phyloP scores from a whole-genome alignment of 2,797 vertebrate species.

The Cynodonichthys magdalenae region DNA sequence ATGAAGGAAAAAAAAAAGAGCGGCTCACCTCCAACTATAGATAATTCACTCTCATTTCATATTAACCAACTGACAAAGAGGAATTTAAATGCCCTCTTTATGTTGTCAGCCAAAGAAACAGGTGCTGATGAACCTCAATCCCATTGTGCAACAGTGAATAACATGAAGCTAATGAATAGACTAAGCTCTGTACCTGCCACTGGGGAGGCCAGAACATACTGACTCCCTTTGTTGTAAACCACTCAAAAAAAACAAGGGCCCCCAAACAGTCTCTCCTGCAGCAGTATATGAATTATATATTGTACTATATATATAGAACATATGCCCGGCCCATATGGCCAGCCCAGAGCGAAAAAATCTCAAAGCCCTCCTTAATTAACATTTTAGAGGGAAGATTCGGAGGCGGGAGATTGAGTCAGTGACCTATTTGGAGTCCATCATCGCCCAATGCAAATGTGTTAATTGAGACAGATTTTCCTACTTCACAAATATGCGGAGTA shows the following conservation, averaged over 20 bases:
- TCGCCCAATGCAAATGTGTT: constrained; percentile 86
- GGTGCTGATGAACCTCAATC: constrained; percentile 72
- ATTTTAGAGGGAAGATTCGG: constrained; percentile 85
- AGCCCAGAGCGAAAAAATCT: constrained; percentile 83
- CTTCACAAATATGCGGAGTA: constrained; percentile 68
- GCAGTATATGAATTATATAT: constrained; percentile 86
- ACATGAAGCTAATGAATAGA: constrained; percentile 73
- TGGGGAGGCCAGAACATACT: constrained; percentile 71
- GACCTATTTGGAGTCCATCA: constrained; percentile 86
- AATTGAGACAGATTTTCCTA: constrained; percentile 85
- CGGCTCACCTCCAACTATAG: constrained; percentile 34
- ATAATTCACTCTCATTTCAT: constrained; percentile 55
- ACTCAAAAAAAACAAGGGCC: constrained; percentile 63
- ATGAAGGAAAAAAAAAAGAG: background rate
- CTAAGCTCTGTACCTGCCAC: constrained; percentile 78
- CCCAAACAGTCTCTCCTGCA: constrained; percentile 75
- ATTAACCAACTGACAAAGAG: constrained; percentile 58
- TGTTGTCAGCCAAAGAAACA: constrained; percentile 69
- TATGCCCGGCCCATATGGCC: constrained; percentile 86
- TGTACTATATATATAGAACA: constrained; percentile 84
- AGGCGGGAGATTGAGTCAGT: constrained; percentile 82
- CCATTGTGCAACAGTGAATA: constrained; percentile 73
- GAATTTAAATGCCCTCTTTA: constrained; percentile 59
- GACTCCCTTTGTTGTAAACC: constrained; percentile 76
- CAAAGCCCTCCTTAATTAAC: constrained; percentile 86